phyloP scores from a whole-genome alignment of 1,140 invertebrate genomes.

The Anthonomus grandis region DNA sequence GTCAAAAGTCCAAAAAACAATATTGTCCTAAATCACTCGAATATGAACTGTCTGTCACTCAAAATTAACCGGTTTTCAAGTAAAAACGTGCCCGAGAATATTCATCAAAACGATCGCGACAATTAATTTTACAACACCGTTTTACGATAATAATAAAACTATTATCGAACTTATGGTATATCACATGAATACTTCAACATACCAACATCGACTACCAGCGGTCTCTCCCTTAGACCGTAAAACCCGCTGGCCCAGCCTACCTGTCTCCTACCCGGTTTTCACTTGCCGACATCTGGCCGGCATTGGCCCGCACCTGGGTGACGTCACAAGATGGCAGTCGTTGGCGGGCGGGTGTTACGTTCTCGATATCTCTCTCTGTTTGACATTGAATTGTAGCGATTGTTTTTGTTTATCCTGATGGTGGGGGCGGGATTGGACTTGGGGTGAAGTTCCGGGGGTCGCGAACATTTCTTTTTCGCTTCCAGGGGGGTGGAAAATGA shows the following conservation, averaged over 20 bases:
- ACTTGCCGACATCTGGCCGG: not conserved
- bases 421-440: not conserved
- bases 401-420: not conserved
- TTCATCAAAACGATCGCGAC: no score
- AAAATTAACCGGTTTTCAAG: no score
- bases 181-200: conserved; percentile 17
- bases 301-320: conserved; percentile 8
- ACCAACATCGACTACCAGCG: conserved; percentile 20
- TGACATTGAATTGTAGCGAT: conserved; percentile 13
- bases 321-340: conserved; percentile 28
- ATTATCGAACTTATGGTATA: conserved; percentile 7
- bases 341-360: conserved; percentile 7
- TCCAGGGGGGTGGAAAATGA: not conserved
- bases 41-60: no score
- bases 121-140: no score
- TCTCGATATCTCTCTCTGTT: conserved; percentile 13
- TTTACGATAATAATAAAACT: no score
- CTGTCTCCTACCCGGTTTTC: not conserved
- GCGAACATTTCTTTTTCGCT: no score
- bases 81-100: no score
- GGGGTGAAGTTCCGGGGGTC: not conserved
- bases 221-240: conserved; percentile 11
- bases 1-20: no score
- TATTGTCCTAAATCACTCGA: no score
- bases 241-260: conserved; percentile 7